phyloP scores from a whole-genome alignment of 2,888 invertebrate species.

The Herminia tarsipennalis region DNA sequence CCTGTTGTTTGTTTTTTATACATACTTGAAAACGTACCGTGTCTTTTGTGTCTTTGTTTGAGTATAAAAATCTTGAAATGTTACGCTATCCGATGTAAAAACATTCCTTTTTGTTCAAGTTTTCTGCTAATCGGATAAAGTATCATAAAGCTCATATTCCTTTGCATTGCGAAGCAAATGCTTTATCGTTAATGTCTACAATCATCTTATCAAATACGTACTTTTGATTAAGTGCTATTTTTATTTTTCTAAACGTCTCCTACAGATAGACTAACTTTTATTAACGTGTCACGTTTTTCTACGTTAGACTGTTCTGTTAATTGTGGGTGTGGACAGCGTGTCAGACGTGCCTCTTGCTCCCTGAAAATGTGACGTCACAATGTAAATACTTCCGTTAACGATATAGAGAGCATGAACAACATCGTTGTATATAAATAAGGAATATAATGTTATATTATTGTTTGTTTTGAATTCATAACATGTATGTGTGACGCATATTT shows the following conservation, averaged over 20 bases:
- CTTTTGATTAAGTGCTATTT: no score
- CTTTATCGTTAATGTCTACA: not conserved
- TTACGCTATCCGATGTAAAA: conserved; percentile 1
- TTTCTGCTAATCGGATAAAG: not conserved
- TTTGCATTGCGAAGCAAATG: no score
- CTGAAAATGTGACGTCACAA: conserved; percentile 8
- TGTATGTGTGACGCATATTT: not conserved
- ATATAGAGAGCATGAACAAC: conserved; percentile 6
- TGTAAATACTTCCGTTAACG: conserved; percentile 3
- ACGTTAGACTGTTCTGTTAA: not conserved
- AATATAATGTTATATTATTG: conserved; percentile 1
- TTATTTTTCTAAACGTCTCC: no score
- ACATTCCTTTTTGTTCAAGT: not conserved
- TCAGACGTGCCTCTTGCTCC: conserved; percentile 2
- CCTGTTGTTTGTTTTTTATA: conserved; percentile 21
- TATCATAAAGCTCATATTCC: no score
- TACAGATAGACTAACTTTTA: no score
- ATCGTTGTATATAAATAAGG: conserved; percentile 3
- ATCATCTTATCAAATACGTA: no score
- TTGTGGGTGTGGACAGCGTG: not conserved
- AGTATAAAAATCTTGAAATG: not conserved
- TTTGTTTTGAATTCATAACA: conserved; percentile 2
- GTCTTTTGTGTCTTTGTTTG: conserved; percentile 5
- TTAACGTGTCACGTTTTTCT: not conserved
- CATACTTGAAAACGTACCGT: conserved; percentile 14